A percentile compares a stretch with the other conserved stretches of the same genome.
Evolutionary conservation across 2,797 vertebrate genomes (phyloP).

Genomic region (Myotis vivesi): DNA sequence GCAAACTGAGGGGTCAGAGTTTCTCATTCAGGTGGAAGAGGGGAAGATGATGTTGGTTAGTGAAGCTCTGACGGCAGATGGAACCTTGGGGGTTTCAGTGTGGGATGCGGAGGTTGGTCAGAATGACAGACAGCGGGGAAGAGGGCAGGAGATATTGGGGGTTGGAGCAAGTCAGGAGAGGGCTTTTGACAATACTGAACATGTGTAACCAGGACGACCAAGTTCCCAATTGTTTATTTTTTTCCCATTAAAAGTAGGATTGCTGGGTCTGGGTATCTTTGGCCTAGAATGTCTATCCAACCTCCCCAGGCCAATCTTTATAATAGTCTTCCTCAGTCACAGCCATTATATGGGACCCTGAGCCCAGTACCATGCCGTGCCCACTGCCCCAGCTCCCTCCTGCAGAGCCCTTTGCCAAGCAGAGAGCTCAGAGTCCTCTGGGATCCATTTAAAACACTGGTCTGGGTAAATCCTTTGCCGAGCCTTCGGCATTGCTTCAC

Average conservation of each 20-base stretch:
- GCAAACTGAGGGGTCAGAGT: neutral
- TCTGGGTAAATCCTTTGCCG: neutral
- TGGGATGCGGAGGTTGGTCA: neutral
- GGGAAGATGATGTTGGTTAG: neutral
- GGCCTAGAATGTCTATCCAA: neutral
- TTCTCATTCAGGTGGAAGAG: neutral
- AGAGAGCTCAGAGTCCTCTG: neutral
- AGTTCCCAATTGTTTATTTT: neutral
- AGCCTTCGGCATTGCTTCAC: neutral
- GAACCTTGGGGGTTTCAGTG: neutral
- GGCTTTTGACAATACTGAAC: neutral
- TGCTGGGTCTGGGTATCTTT: neutral
- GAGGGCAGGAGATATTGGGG: neutral
- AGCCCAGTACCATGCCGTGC: neutral
- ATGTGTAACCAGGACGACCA: neutral
- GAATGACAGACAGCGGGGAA: neutral
- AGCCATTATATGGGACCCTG: rapidly evolving
- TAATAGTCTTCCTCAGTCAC: neutral
- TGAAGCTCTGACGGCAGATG: neutral
- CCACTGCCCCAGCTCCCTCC: neutral
- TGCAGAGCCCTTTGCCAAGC: neutral
- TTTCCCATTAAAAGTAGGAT: neutral
- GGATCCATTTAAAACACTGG: neutral
- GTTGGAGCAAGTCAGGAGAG: too few species aligned
- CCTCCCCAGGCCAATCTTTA: neutral